Base-by-base conservation (phyloP, 2,888 invertebrate species). In the Drosophila mulleri region DNA sequence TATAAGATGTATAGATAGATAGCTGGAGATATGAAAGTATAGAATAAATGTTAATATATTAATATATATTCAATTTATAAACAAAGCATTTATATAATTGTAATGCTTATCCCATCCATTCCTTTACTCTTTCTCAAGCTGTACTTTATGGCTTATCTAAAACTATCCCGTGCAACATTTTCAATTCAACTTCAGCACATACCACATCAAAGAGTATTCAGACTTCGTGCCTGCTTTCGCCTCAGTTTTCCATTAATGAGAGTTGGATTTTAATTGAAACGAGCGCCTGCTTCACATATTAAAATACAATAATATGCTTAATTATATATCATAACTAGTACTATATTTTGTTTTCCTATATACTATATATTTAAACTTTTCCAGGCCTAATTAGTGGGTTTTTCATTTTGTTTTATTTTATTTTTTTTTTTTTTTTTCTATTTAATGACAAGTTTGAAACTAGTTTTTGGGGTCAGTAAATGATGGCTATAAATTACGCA, bases 201-300 rank as follows among this genome's bases (percentile, higher is more conserved):
- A 29, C 5, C 11, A n/a, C 14, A 37, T 16, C 23, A 23, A 11
- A 44, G 44, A 11, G 57, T 35, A 57, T 57, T 44, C 11, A 11
- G 0, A 0, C 16, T 20, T 44, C 57, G 32, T 16, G 4, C 5
- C 0, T 16, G 4, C 16, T 6, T 14, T 32, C 0, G 16, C 0
- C 6, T 6, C n/a, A 8, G 29, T 29, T 32, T 9, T n/a, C 39
- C 26, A 78, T 81, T 83, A 87, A 82, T 81, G 63, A 78, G 76
- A 78, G 85, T 84, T 76, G 82, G 75, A 63, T 67, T 74, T 88
- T 74, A 88, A 83, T 83, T 88, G 83, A 88, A 79, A 72, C 72
- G 72, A 83, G 84, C 87, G 73, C 79, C 78, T 81, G 78, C 65
- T 50, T 50, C 53, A 60, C 67, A 68, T 82, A 72, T 78, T 67